Evolutionary conservation across 2,797 vertebrate species (phyloP), one percentile per base, ranked within the genome.

Genomic region (Paratrypauchen microcephalus): DNA sequence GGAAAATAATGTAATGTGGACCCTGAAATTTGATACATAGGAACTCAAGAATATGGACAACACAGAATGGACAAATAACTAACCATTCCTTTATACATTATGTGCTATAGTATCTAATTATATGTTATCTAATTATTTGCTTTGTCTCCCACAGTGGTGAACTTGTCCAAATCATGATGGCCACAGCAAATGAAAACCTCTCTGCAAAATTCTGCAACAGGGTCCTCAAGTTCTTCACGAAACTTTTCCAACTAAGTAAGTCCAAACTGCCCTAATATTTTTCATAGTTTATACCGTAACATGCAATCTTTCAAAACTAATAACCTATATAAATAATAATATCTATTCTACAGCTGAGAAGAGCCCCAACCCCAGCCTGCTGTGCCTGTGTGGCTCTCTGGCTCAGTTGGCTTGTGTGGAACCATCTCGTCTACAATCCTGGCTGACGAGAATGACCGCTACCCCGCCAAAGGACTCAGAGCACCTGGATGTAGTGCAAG

Each of bases 141-240:
- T 13, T 21, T 24, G 0, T 3, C 66, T 54, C 73, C 41, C 69
- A 9, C 73, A 99, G 98, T 56, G 98, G 98, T 21, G 97, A 99
- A 70, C 93, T 99, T 65, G 98, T 99, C 65, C 97, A 99, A 90
- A 99, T 99, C 86, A 98, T 99, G 97, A 98, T 99, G 97, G 95
- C 96, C 0, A 99, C 97, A 0, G 97, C 98, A 81, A 99, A 98
- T 68, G 97, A 99, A 87, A 97, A 94, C 85, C 93, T 99, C 26
- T 99, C 98, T 0, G 97, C 97, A 15, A 99, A 98, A 85, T 99
- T 98, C 88, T 99, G 98, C 87, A 99, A 99, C 93, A 92, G 95
- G 47, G 97, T 99, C 74, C 92, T 99, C 85, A 99, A 98, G 76
- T 98, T 99, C 88, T 99, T 99, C 93, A 99, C 98, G 84, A 99